Evolutionary conservation across 2,888 invertebrate species (phyloP).

Genomic region (Cheilosia vernalis): DNA sequence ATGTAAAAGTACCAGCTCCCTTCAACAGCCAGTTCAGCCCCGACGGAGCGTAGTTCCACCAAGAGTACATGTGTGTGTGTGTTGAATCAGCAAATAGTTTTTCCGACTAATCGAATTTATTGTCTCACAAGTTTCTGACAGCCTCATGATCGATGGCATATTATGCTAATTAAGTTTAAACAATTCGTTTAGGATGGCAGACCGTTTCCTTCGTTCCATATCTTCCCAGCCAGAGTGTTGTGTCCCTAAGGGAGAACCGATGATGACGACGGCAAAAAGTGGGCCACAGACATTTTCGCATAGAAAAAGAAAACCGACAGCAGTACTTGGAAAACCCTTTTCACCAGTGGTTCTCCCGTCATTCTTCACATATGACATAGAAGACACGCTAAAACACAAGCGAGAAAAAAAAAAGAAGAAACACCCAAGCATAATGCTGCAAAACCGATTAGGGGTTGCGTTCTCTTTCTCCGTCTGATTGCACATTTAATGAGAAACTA

Average conservation of each 20-base stretch:
- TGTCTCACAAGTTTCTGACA: conserved; percentile 75
- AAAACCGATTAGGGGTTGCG: conserved; percentile 52
- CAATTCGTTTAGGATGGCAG: conserved; percentile 64
- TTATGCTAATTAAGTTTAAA: conserved; percentile 75
- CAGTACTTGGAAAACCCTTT: conserved; percentile 59
- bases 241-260: conserved; percentile 38
- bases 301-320: conserved; percentile 22
- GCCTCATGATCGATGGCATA: conserved; percentile 74
- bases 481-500: conserved; percentile 74
- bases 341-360: conserved; percentile 21
- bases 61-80: background rate
- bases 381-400: conserved; percentile 1
- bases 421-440: conserved; percentile 3
- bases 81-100: conserved; percentile 59
- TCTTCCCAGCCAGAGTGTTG: background rate
- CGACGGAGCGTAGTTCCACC: background rate
- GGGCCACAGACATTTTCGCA: conserved; percentile 24
- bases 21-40: conserved; percentile 29
- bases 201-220: conserved; percentile 34
- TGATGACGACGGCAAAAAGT: conserved; percentile 26
- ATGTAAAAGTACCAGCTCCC: conserved; percentile 9
- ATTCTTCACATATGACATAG: conserved; percentile 55
- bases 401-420: conserved; percentile 3
- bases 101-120: conserved; percentile 72
- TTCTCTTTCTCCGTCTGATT: conserved; percentile 51